A percentile compares a stretch with the other conserved stretches of the same genome.
Conservation (phyloP, 1,140 invertebrate species). For the Ooceraea biroi region DNA sequence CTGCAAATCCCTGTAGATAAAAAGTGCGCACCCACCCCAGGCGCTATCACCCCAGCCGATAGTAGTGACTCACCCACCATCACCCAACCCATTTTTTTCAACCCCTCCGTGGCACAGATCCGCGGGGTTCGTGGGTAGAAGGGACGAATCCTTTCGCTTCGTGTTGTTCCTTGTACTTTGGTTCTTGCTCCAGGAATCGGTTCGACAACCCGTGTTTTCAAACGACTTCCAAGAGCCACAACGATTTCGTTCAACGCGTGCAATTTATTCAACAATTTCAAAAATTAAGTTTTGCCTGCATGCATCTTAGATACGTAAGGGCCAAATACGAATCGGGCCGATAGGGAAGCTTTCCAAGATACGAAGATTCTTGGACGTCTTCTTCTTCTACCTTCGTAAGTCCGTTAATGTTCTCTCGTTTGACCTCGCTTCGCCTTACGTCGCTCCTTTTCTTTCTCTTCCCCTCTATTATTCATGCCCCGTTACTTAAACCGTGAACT, state of each 20-base stretch:
- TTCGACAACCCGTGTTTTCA: constrained; percentile 57
- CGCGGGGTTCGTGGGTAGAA: constrained; percentile 75
- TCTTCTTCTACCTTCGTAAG: constrained; percentile 7
- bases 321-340: constrained; percentile 10
- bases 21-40: constrained; percentile 81
- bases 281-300: background rate
- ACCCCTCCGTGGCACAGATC: constrained; percentile 79
- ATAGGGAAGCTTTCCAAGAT: constrained; percentile 71
- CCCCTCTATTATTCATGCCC: constrained; percentile 69
- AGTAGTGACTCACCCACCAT: constrained; percentile 82
- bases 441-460: background rate
- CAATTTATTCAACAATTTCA: background rate
- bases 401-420: constrained; percentile 61
- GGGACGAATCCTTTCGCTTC: constrained; percentile 81
- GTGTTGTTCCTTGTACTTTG: constrained; percentile 73
- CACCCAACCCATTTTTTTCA: constrained; percentile 82
- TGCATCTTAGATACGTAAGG: background rate
- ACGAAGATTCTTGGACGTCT: constrained; percentile 63
- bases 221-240: background rate
- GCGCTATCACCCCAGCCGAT: constrained; percentile 78
- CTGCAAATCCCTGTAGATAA: constrained; percentile 85
- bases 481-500: constrained; percentile 71
- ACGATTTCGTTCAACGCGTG: background rate
- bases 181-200: constrained; percentile 49
- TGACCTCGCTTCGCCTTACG: constrained; percentile 52